phyloP scores from a whole-genome alignment of 2,113 vertebrate species.

The Centrocercus urophasianus region DNA sequence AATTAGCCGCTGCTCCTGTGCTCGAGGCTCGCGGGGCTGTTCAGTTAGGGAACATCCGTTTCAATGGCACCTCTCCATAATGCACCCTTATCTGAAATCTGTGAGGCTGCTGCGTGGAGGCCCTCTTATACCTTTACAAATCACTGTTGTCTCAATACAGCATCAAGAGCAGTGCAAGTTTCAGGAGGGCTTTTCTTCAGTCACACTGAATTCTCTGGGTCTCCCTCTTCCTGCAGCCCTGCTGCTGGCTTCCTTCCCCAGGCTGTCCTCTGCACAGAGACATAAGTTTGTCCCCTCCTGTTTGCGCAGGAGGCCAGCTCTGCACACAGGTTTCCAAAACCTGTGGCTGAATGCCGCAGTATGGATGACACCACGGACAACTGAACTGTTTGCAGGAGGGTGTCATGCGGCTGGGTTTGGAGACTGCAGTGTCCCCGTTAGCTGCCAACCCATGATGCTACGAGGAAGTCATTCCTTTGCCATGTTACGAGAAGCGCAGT shows the following conservation, averaged over 20 bases:
- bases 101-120: neutral
- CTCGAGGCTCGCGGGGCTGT: neutral
- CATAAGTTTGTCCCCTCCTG: neutral
- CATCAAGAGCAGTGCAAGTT: neutral
- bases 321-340: neutral
- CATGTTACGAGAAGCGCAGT: neutral
- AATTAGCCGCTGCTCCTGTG: constrained; percentile 25
- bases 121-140: neutral
- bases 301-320: neutral
- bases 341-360: neutral
- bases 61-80: constrained; percentile 8
- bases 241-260: too few relatives aligned
- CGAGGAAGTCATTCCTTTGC: neutral
- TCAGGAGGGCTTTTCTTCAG: neutral
- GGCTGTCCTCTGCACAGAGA: neutral
- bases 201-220: fast-evolving
- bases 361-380: neutral
- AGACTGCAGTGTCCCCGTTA: neutral
- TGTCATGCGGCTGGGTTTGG: too few relatives aligned
- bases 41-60: constrained; percentile 16
- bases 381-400: neutral
- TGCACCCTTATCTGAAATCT: neutral
- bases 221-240: neutral
- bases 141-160: neutral
- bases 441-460: neutral